These are phyloP conservation scores for Hippocampus guttulatus DNA, from an alignment of 2,113 vertebrate genomes.

Conservation along the genomic window DNA sequence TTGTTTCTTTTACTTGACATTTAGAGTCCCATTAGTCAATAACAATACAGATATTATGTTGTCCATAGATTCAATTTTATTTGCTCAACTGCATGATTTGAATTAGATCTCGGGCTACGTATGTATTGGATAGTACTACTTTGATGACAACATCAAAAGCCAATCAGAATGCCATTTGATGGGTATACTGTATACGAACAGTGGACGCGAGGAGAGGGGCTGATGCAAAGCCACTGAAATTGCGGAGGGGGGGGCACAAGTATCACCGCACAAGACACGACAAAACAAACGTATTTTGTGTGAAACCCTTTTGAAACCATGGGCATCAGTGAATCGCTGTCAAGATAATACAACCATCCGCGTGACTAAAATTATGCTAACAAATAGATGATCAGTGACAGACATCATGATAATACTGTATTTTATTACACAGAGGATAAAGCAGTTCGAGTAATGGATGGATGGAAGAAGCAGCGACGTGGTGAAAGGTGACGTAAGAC, in stretches of 20 bases:
- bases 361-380: not conserved
- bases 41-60: not conserved
- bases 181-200: constrained; percentile 44
- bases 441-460: too few relatives aligned
- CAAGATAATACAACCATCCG: not conserved
- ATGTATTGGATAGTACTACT: constrained; percentile 12
- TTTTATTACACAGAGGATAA: not conserved
- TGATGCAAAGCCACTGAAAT: not conserved
- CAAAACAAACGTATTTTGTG: not conserved
- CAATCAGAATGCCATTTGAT: constrained; percentile 52
- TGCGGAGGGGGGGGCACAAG: too few relatives aligned
- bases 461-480: constrained; percentile 11
- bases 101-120: constrained; percentile 10
- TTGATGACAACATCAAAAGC: constrained; percentile 70
- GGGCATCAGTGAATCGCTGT: constrained; percentile 25
- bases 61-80: not conserved
- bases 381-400: not conserved
- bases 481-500: constrained; percentile 68
- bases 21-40: not conserved
- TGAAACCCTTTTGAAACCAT: constrained; percentile 23
- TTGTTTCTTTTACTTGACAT: not conserved
- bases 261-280: not conserved
- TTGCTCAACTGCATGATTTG: not conserved
- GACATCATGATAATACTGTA: not conserved
- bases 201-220: not conserved